Evolutionary conservation across 2,797 vertebrate genomes (phyloP).

Genomic region (Sebastes taczanowskii): DNA sequence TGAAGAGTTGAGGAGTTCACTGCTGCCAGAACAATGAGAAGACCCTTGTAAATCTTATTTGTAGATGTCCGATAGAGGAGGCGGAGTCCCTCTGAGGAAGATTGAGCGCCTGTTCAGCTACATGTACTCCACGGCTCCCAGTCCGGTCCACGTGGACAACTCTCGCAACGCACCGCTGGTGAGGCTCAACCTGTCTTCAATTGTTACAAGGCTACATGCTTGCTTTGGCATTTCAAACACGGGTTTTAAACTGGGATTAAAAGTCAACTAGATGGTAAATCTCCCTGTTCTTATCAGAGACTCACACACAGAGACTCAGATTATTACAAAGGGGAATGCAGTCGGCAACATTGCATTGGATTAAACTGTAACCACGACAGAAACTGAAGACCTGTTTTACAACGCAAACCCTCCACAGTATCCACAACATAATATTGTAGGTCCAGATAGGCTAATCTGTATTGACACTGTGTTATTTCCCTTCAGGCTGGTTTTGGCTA

Average conservation of each 20-base stretch:
- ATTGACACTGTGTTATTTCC: not conserved
- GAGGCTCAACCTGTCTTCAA: slow-evolving; percentile 57
- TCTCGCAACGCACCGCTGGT: slow-evolving; percentile 93
- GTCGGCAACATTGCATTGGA: slow-evolving; percentile 1
- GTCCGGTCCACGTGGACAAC: slow-evolving; percentile 85
- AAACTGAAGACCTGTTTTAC: not conserved
- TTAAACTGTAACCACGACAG: slow-evolving; percentile 32
- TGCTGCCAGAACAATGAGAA: slow-evolving; percentile 10
- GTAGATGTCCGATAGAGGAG: slow-evolving; percentile 95
- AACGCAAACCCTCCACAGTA: not conserved
- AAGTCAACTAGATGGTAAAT: not conserved
- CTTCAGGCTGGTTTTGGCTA: slow-evolving; percentile 96
- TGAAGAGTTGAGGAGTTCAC: not conserved
- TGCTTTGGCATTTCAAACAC: not conserved
- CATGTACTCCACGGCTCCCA: slow-evolving; percentile 96
- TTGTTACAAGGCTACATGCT: not conserved
- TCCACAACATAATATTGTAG: not conserved
- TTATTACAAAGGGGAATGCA: slow-evolving; percentile 34
- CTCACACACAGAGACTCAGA: not conserved
- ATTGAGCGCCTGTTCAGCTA: slow-evolving; percentile 96
- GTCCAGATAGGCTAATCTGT: not conserved
- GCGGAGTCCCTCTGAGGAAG: slow-evolving; percentile 94
- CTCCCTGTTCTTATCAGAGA: not conserved
- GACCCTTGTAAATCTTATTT: slow-evolving; percentile 17
- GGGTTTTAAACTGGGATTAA: not conserved